phyloP scores from a whole-genome alignment of 2,113 vertebrate species.

The Atrichornis clamosus region DNA sequence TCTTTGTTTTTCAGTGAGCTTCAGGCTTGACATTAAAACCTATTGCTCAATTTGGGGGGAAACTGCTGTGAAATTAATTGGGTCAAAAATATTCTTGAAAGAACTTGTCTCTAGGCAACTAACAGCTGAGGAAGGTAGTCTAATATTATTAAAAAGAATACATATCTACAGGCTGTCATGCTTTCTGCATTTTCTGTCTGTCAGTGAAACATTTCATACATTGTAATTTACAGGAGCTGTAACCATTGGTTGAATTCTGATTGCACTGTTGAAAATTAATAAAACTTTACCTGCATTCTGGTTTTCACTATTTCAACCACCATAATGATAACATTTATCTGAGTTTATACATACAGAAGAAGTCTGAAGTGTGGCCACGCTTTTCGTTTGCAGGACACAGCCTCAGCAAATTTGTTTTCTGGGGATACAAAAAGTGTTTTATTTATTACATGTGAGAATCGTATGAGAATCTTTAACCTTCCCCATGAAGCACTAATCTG shows the following conservation, averaged over 20 bases:
- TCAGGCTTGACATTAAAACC: not conserved
- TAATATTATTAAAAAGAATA: conserved; percentile 17
- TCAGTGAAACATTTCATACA: not conserved
- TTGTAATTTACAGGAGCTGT: not conserved
- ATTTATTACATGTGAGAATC: not conserved
- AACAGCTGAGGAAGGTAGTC: conserved; percentile 20
- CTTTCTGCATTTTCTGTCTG: not conserved
- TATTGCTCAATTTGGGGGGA: not conserved
- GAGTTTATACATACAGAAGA: not conserved
- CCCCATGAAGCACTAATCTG: not conserved
- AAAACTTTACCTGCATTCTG: not conserved
- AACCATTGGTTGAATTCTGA: not conserved
- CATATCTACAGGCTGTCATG: not conserved
- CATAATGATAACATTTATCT: not conserved
- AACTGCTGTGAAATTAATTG: conserved; percentile 48
- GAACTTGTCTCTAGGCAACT: conserved; percentile 51
- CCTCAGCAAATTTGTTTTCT: not conserved
- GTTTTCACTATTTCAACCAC: not conserved
- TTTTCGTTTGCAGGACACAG: not conserved
- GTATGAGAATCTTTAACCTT: not conserved
- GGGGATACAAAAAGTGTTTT: not conserved
- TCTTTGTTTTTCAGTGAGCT: conserved; percentile 14
- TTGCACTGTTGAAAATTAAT: not conserved
- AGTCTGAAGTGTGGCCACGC: not conserved
- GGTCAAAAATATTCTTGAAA: conserved; percentile 49